Conservation (phyloP, 2,888 invertebrate species). For the Hydrotaea cyrtoneurina region DNA sequence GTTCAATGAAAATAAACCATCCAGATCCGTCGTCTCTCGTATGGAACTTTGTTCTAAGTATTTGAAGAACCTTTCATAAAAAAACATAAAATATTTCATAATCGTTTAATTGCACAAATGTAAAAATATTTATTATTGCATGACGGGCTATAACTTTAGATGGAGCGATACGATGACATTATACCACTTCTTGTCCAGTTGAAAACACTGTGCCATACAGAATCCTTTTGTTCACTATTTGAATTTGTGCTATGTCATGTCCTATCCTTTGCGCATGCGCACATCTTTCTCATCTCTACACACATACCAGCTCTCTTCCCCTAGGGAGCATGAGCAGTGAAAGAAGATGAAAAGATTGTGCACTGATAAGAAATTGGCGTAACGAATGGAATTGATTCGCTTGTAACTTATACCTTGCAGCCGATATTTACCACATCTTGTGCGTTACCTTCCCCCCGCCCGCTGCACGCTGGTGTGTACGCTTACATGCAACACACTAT, state of each 20-base stretch:
- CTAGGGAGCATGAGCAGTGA: constrained; percentile 37
- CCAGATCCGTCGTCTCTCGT: too few relatives aligned
- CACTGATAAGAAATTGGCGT: constrained; percentile 65
- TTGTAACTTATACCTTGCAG: constrained; percentile 57
- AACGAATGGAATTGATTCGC: constrained; percentile 65
- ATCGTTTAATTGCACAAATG: too few relatives aligned
- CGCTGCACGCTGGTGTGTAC: background rate
- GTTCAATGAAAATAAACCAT: too few relatives aligned
- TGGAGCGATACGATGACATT: too few relatives aligned
- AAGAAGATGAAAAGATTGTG: constrained; percentile 46
- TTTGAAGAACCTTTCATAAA: too few relatives aligned
- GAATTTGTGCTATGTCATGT: constrained; percentile 64
- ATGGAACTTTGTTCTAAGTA: too few relatives aligned
- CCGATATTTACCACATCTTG: constrained; percentile 17
- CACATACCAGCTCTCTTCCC: constrained; percentile 31
- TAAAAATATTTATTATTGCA: too few relatives aligned
- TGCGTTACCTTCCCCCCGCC: constrained; percentile 23
- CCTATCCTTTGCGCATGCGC: constrained; percentile 26
- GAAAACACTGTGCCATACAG: constrained; percentile 27
- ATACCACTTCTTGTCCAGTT: too few relatives aligned
- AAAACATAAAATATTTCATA: too few relatives aligned
- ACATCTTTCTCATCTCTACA: constrained; percentile 37
- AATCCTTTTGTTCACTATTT: constrained; percentile 56
- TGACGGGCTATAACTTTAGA: too few relatives aligned
- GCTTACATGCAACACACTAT: constrained; percentile 21